A percentile compares a stretch with the other conserved stretches of the same genome.
phyloP scores from a whole-genome alignment of 2,888 invertebrate species.

The Bembecia ichneumoniformis region DNA sequence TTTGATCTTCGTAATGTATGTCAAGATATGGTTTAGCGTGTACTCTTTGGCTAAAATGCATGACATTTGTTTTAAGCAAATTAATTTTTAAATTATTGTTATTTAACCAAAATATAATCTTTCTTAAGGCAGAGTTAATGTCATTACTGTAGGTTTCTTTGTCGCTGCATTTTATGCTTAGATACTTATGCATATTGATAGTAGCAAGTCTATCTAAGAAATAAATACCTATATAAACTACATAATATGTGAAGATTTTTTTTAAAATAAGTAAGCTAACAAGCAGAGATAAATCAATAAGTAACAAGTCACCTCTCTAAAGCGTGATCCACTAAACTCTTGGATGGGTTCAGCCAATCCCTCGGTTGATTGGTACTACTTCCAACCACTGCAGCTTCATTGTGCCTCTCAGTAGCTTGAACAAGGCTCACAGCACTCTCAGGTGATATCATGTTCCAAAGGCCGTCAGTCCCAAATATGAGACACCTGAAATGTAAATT shows the following conservation, averaged over 20 bases:
- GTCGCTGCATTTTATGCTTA: too few species aligned
- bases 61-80: too few species aligned
- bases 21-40: too few species aligned
- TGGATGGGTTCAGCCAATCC: slow-evolving; percentile 91
- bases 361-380: slow-evolving; percentile 51
- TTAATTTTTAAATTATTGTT: too few species aligned
- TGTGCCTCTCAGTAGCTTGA: slow-evolving; percentile 84
- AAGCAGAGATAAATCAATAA: not conserved
- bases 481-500: slow-evolving; percentile 76
- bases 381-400: slow-evolving; percentile 76
- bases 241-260: not conserved
- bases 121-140: too few species aligned
- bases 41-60: too few species aligned
- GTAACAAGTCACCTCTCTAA: slow-evolving; percentile 62
- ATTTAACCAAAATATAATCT: too few species aligned
- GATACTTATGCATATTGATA: too few species aligned
- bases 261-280: not conserved
- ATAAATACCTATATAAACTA: not conserved
- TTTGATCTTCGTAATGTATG: too few species aligned
- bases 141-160: too few species aligned
- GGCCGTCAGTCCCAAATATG: slow-evolving; percentile 95
- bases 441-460: slow-evolving; percentile 95
- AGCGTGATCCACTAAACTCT: slow-evolving; percentile 87
- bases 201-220: not conserved
- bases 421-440: slow-evolving; percentile 88